Evolutionary conservation across 64 coral and sea anemone species (phyloP), one percentile per base, ranked within the genome.

Genomic region (Actinia tenebrosa): DNA sequence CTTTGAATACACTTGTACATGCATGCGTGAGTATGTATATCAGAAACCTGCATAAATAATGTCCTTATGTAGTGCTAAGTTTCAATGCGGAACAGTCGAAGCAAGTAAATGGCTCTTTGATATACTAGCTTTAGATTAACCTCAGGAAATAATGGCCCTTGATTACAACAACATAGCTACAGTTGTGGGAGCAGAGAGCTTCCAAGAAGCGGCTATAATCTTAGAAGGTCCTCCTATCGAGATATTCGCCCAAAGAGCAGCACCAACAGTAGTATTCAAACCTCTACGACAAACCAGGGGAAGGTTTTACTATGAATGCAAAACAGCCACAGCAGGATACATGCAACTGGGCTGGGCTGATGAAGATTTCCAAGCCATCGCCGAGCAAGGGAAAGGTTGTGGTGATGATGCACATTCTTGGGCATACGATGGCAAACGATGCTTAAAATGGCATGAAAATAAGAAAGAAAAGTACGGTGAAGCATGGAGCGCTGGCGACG

Each of bases 301-400:
- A 53, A 94, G 80, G 77, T 94, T 87, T 44, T 94, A 94, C 45
- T 94, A 83, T 78, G 92, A 94, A 80, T 94, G 92, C 64, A 94
- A 94, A 62, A 90, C 92, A 15, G 37, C 80, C 5, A 83, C 88
- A 17, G 88, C 55, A 46, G 92, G 85, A 3, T 94, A 94, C 44
- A 94, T 94, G 92, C 92, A 94, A 43, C 53, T 94, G 16, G 92
- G 92, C 11, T 90, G 92, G 88, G 88, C 84, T 27, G 92, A 94
- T 23, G 92, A 94, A 19, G 71, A 78, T 30, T 94, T 94, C 55
- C 77, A 17, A n/a, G 84, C 92, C 56, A 80, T 52, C 19, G 88
- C 92, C 22, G 78, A 87, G 11, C 79, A 89, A 69, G 92, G 92
- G 18, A 87, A 90, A 56, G 92, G 92, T 14, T 94, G 92, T 55